Evolutionary conservation across 1,140 invertebrate species (phyloP).

Genomic region (Drosophila funebris): DNA sequence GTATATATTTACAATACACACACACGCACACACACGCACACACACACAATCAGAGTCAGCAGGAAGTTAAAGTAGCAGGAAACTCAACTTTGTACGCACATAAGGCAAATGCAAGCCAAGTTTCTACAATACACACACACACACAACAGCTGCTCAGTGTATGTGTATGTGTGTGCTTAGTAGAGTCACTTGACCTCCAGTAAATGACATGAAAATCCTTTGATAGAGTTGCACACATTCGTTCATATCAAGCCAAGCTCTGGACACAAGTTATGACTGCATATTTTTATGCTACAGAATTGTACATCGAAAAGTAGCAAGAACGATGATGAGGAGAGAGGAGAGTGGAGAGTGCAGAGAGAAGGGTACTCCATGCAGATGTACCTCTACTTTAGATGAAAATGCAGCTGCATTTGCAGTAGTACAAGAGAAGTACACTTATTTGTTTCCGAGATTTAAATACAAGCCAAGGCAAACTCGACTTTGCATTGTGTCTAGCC

Average conservation of each 20-base stretch:
- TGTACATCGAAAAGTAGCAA: slow-evolving; percentile 10
- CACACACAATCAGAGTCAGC: slow-evolving; percentile 1
- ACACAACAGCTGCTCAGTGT: not conserved
- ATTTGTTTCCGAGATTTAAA: slow-evolving; percentile 36
- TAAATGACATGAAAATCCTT: slow-evolving; percentile 70
- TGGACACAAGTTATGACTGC: slow-evolving; percentile 62
- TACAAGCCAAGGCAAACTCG: slow-evolving; percentile 6
- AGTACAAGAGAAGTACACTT: not conserved
- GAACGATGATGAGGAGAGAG: not conserved
- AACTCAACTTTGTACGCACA: slow-evolving; percentile 26
- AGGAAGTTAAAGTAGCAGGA: slow-evolving; percentile 45
- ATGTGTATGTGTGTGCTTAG: slow-evolving; percentile 4
- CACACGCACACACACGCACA: slow-evolving; percentile 20
- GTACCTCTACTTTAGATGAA: not conserved
- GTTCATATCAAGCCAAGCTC: slow-evolving; percentile 58
- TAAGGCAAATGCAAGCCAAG: slow-evolving; percentile 30
- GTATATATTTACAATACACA: slow-evolving; percentile 66
- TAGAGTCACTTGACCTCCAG: slow-evolving; percentile 58
- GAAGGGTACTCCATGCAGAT: not conserved
- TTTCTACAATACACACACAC: slow-evolving; percentile 24
- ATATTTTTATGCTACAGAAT: slow-evolving; percentile 62
- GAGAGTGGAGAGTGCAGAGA: not conserved
- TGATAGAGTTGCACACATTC: slow-evolving; percentile 64
- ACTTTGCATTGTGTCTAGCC: slow-evolving; percentile 13
- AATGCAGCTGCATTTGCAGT: slow-evolving; percentile 1